Base-by-base conservation (phyloP, 2,888 invertebrate genomes). In the Empis stercorea region DNA sequence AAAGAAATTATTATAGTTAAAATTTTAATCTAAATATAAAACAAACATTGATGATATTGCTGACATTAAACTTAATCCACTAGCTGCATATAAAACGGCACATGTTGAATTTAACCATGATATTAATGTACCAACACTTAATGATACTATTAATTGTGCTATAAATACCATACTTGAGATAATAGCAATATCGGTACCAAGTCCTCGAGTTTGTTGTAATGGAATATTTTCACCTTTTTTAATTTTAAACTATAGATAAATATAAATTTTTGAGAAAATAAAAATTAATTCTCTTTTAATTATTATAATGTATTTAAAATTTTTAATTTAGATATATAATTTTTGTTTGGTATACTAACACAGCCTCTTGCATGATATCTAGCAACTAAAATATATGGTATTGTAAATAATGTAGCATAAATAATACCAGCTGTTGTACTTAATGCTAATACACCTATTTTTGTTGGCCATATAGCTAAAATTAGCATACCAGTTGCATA, bases 181-280 rank as follows among this genome's bases (percentile, higher is more conserved):
- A 30, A 71, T 69, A 47, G 70, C 70, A 45, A 71, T 62, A 57
- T 71, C 71, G 2, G 70, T 69, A 36, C 70, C 71, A 41, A 71
- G 55, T 2, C 71, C 71, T 30, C 71, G 64, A n/a, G 58, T 54
- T 46, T 68, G 63, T 38, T 66, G 68, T 27, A 67, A 47, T 0
- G 65, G 65, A n/a, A 67, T 58, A 30, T 61, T 64, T 52, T 65
- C 66, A 4, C 66, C 68, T 43, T 62, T 59, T 11, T 54, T 60
- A 3, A 64, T 51, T 45, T 60, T 59, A 51, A 69, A 68, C 69
- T 69, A 48, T 2, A 54, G 54, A 7, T 10, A 47, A 44, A 39
- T 27, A 30, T 14, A 47, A 45, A 37, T 13, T 15, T 13, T 15
- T n/a, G n/a, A n/a, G n/a, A n/a, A n/a, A n/a, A n/a, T n/a, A n/a